Base-by-base conservation (phyloP, 1,140 invertebrate genomes). In the Temnothorax longispinosus region DNA sequence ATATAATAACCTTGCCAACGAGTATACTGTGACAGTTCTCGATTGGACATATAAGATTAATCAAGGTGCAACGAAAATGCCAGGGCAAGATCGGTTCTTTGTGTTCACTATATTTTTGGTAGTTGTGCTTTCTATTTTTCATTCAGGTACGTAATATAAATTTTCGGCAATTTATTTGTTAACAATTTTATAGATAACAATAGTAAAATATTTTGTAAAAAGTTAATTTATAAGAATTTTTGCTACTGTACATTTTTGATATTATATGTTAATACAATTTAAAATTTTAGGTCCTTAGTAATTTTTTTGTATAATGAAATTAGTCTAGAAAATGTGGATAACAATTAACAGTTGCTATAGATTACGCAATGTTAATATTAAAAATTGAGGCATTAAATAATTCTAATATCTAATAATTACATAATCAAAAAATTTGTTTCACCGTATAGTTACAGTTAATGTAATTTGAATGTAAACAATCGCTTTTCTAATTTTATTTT, bases 111-210 rank as follows among this genome's bases (percentile, higher is more conserved):
- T 74, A 15, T 4, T 56, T 56, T 21, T 72, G 8, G 6, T 56
- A 0, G 4, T 86, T 13, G 64, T 50, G 11, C 27, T 78, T 3
- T 4, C 58, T 2, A n/a, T 13, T 18, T 5, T 77, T 13, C 86
- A 67, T 0, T 50, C 82, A 21, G 82, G 87, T 88, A 80, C 56
- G 67, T 47, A 6, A 35, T 67, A 3, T 67, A 21, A 71, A 32
- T 5, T 71, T 71, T 32, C 11, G 6, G 6, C 11, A 41, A 41
- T 41, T 50, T 71, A 21, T 71, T 71, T 4, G 18, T 3, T n/a
- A 41, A 67, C 15, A n/a, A 67, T 52, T 32, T 50, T 18, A 27
- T 1, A 15, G 18, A 6, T 54, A 6, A 41, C 3, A 6, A 41
- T 41, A 41, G 6, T 0, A 41, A 41, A 41, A 41, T 0, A 41